These are phyloP conservation scores for Trigoniulus corallinus DNA, from an alignment of 1,140 invertebrate genomes.

Conservation along the genomic window DNA sequence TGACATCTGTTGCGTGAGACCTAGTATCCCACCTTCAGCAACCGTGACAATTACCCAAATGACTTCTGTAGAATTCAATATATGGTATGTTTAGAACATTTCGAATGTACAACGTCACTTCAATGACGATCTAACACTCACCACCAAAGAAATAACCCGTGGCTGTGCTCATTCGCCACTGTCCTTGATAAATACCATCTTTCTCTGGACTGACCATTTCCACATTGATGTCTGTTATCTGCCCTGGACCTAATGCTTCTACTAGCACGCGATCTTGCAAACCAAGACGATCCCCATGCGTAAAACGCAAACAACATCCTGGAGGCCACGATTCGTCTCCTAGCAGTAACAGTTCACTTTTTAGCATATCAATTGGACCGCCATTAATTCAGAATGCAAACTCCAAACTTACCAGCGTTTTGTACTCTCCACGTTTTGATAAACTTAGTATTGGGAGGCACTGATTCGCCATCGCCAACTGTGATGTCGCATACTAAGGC, in stretches of 20 bases:
- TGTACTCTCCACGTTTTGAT: constrained; percentile 61
- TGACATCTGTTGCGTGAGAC: constrained; percentile 49
- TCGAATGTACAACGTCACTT: constrained; percentile 14
- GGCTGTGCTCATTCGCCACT: constrained; percentile 64
- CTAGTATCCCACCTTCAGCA: constrained; percentile 43
- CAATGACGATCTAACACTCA: constrained; percentile 21
- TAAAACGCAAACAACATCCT: constrained; percentile 51
- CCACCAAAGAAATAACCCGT: constrained; percentile 69
- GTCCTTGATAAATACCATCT: constrained; percentile 55
- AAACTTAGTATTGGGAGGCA: constrained; percentile 55
- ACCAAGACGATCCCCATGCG: constrained; percentile 39
- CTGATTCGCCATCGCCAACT: constrained; percentile 51
- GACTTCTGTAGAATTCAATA: constrained; percentile 32
- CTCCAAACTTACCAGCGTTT: constrained; percentile 43
- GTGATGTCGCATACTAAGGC: constrained; percentile 55
- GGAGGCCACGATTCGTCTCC: constrained; percentile 53
- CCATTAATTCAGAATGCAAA: neutral
- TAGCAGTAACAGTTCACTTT: too few species aligned
- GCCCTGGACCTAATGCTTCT: constrained; percentile 43
- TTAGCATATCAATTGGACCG: neutral
- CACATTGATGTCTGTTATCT: constrained; percentile 44
- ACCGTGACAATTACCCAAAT: constrained; percentile 53
- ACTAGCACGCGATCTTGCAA: constrained; percentile 38
- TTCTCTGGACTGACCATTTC: constrained; percentile 46
- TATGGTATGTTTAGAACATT: constrained; percentile 5